Conservation (phyloP, 2,797 vertebrate genomes). For the Neosalanx taihuensis region DNA sequence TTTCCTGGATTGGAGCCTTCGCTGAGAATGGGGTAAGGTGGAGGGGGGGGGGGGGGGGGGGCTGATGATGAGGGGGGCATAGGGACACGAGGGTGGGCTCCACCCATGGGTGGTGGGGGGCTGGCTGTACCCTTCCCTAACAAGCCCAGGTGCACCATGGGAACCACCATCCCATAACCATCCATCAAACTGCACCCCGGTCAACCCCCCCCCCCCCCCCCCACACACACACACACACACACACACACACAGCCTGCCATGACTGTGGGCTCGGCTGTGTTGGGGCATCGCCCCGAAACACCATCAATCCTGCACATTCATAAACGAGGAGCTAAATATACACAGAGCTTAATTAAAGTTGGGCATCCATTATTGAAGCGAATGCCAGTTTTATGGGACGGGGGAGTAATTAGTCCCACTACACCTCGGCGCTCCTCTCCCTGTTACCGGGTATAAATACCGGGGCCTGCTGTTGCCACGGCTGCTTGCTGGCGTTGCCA, state of each 20-base stretch:
- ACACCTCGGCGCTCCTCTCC: constrained; percentile 62
- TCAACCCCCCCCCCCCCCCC: background rate
- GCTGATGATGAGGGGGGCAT: no score
- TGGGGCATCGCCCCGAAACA: constrained; percentile 40
- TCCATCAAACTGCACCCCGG: constrained; percentile 44
- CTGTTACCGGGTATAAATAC: constrained; percentile 63
- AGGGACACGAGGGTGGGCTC: no score
- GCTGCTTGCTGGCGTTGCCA: constrained; percentile 41
- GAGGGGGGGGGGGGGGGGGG: no score
- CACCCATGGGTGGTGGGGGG: no score
- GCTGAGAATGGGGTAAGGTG: constrained; percentile 26
- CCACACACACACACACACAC: background rate
- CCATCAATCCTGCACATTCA: constrained; percentile 70
- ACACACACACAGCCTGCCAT: constrained; percentile 22
- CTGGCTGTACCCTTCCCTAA: constrained; percentile 32
- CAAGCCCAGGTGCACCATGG: constrained; percentile 34
- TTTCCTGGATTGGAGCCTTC: constrained; percentile 21
- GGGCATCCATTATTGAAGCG: constrained; percentile 69
- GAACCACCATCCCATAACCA: constrained; percentile 36
- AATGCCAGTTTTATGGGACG: constrained; percentile 69
- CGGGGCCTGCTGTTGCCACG: constrained; percentile 23
- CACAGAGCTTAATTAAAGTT: constrained; percentile 75
- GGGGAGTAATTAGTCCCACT: constrained; percentile 73
- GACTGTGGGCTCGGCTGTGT: constrained; percentile 51
- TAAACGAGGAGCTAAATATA: constrained; percentile 72